These are phyloP conservation scores for Salvelinus alpinus DNA, from an alignment of 2,113 vertebrate species.

Conservation along the genomic window DNA sequence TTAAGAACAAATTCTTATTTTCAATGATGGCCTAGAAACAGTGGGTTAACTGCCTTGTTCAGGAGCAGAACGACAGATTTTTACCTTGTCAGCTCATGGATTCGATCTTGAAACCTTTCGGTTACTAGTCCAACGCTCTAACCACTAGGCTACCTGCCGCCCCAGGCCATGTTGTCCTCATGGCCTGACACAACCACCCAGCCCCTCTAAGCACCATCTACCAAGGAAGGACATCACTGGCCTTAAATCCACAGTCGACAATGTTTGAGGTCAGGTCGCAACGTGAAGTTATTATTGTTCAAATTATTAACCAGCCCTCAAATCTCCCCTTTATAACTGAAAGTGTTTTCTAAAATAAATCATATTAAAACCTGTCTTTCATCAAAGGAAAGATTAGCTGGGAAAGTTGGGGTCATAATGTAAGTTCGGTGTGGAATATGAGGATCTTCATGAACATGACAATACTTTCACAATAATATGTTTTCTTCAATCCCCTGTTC, in stretches of 20 bases:
- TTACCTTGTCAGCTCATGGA: no score
- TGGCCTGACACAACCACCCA: not conserved
- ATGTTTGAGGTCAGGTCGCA: not conserved
- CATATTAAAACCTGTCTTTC: not conserved
- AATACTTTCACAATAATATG: not conserved
- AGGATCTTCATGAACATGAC: not conserved
- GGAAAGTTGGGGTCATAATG: not conserved
- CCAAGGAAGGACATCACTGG: not conserved
- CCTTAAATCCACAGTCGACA: no score
- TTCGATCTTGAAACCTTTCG: no score
- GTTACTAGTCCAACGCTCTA: no score
- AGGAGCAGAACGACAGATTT: no score
- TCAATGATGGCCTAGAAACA: no score
- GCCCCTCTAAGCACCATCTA: not conserved
- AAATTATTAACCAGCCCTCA: no score
- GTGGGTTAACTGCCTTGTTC: no score
- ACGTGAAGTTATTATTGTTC: not conserved
- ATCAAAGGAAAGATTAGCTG: not conserved
- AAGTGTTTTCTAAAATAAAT: no score
- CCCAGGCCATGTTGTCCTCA: not conserved
- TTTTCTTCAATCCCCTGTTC: constrained; percentile 1
- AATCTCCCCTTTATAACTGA: no score
- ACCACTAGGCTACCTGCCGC: no score
- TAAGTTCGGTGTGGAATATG: not conserved
- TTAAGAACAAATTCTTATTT: no score